Percentiles rank a stretch among this genome's conserved stretches.
Conservation (phyloP, 1,140 invertebrate species). For the Paracyclopina nana region DNA sequence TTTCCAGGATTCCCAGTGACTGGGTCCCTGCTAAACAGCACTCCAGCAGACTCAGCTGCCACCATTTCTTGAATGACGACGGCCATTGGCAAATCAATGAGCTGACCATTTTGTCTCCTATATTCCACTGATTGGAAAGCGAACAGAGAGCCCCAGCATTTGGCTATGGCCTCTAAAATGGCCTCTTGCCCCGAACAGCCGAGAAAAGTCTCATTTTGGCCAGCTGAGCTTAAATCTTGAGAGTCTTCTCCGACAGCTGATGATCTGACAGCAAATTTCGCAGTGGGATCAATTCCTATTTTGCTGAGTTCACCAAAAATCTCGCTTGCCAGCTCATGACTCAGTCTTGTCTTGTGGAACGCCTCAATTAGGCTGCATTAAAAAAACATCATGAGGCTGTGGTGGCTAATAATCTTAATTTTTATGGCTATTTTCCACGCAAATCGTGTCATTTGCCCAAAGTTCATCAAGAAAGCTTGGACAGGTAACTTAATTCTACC, state of each 20-base stretch:
- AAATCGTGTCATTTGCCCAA: too few species aligned
- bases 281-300: too few species aligned
- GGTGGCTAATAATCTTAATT: too few species aligned
- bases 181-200: slow-evolving; percentile 31
- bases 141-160: slow-evolving; percentile 61
- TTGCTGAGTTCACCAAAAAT: too few species aligned
- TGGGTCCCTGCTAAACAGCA: slow-evolving; percentile 57
- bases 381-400: too few species aligned
- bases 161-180: slow-evolving; percentile 36
- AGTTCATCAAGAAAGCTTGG: too few species aligned
- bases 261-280: slow-evolving; percentile 37
- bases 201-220: slow-evolving; percentile 56
- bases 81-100: slow-evolving; percentile 41
- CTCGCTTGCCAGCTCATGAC: too few species aligned
- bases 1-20: slow-evolving; percentile 39
- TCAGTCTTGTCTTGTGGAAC: too few species aligned
- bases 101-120: slow-evolving; percentile 44
- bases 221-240: slow-evolving; percentile 52
- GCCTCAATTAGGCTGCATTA: too few species aligned
- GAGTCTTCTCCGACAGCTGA: slow-evolving; percentile 55
- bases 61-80: slow-evolving; percentile 65
- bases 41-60: slow-evolving; percentile 43
- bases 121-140: slow-evolving; percentile 51
- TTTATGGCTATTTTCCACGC: too few species aligned
- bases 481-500: too few species aligned